These are phyloP conservation scores for Otolemur crassicaudatus DNA, from an alignment of 2,797 vertebrate genomes.

Conservation along the genomic window DNA sequence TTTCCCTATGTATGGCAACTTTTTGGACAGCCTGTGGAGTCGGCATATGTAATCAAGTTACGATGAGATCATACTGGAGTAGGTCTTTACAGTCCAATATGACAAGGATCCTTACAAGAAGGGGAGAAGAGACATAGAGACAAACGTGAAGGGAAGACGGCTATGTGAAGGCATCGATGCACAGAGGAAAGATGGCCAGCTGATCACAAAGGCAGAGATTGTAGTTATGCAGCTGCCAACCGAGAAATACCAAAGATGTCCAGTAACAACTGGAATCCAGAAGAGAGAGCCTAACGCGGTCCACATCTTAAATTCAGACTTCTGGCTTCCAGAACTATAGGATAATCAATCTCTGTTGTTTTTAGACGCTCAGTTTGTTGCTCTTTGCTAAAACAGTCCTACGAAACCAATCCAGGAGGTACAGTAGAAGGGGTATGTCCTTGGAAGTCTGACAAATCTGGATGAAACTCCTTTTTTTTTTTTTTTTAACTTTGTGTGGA, in stretches of 20 bases:
- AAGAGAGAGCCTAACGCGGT: not conserved
- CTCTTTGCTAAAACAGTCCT: not conserved
- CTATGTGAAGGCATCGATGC: not conserved
- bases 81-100: not conserved
- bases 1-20: too few relatives aligned
- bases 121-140: not conserved
- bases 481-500: not conserved
- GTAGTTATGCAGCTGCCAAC: not conserved
- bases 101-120: not conserved
- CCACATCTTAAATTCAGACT: not conserved
- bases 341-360: conserved; percentile 1
- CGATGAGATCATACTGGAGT: not conserved
- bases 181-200: not conserved
- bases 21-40: not conserved
- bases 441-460: not conserved
- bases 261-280: not conserved
- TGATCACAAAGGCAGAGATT: not conserved
- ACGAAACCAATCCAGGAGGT: not conserved
- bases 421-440: not conserved
- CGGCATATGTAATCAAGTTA: conserved; percentile 1
- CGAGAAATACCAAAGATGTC: not conserved
- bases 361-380: not conserved
- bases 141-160: not conserved
- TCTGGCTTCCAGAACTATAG: not conserved
- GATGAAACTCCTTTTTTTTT: not conserved